Base-by-base conservation (phyloP, 2,888 invertebrate genomes). In the Caenorhabditis becei region DNA sequence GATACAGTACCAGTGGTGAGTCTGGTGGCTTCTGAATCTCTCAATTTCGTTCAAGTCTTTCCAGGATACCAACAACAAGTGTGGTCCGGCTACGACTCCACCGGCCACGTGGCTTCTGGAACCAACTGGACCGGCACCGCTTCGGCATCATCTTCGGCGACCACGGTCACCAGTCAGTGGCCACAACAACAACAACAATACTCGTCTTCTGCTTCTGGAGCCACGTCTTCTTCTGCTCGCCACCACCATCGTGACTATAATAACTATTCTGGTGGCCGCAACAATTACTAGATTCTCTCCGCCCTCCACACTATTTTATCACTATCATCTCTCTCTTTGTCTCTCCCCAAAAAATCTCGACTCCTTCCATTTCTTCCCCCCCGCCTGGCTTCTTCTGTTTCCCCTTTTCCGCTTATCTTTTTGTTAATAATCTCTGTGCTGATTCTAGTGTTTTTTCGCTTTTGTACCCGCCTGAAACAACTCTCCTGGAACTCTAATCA, bases 101-200 rank as follows among this genome's bases (percentile, higher is more conserved):
- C 56, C 20, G 74, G 74, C 8, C 56, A 58, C 18, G 10, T 58
- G 23, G 5, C 63, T 8, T 58, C 28, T 56, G 51, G 56, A n/a
- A 53, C 63, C 14, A 61, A 63, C 11, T 72, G 72, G 72, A 56
- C 71, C 8, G 65, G 49, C 10, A 51, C 65, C 0, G 49, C 74
- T 5, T 66, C 65, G 0, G 58, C 65, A 7, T 59, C 69, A 1
- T 71, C 71, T 4, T 54, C 62, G 28, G 32, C 66, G 7, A 54
- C 63, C 32, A n/a, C 49, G 23, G 3, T 18, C 23, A 16, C 47
- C 44, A 58, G 61, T 8, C 18, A 65, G 2, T 54, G 24, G 28
- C 58, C 41, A 20, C 26, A 28, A 14, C 49, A 23, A 32, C 32
- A 32, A 32, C 32, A 4, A 32, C 32, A 32, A 10, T 32, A 4